Conservation (phyloP, 2,113 vertebrate genomes). For the Cettia cetti region DNA sequence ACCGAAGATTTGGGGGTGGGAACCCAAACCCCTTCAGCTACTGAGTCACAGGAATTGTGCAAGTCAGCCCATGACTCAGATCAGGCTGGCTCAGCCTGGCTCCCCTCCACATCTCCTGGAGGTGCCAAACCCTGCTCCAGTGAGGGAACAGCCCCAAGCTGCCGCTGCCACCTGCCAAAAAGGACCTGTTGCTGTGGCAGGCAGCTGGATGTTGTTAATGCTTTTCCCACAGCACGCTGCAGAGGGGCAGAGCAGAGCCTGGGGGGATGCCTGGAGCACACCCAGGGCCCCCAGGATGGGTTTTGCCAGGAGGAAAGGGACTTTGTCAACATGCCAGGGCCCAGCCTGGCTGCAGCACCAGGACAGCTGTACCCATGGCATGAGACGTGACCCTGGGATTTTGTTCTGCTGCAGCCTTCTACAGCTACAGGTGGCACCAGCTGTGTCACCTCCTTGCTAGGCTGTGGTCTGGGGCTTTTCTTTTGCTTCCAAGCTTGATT, state of each 20-base stretch:
- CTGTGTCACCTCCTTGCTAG: not conserved
- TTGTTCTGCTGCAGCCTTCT: not conserved
- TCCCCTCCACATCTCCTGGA: not conserved
- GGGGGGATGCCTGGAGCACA: not conserved
- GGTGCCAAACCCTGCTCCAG: not conserved
- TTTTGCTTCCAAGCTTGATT: not conserved
- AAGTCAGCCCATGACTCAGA: not conserved
- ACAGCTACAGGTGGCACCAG: not conserved
- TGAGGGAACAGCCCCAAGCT: not conserved
- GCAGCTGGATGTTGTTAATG: not conserved
- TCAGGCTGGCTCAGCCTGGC: not conserved
- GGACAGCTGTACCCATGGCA: not conserved
- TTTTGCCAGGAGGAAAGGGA: not conserved
- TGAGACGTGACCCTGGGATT: too few species aligned
- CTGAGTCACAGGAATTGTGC: not conserved
- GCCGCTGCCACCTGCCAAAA: rapidly evolving
- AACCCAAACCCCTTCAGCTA: not conserved
- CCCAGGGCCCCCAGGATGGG: too few species aligned
- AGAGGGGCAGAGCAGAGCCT: not conserved
- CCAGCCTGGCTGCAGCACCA: not conserved
- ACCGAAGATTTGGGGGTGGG: not conserved
- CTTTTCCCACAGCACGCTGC: rapidly evolving
- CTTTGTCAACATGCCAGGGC: not conserved
- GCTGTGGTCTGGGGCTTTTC: not conserved
- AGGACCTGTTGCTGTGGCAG: not conserved